These are phyloP conservation scores for Shargacucullia verbasci DNA, from an alignment of 2,888 invertebrate species.

Conservation along the genomic window DNA sequence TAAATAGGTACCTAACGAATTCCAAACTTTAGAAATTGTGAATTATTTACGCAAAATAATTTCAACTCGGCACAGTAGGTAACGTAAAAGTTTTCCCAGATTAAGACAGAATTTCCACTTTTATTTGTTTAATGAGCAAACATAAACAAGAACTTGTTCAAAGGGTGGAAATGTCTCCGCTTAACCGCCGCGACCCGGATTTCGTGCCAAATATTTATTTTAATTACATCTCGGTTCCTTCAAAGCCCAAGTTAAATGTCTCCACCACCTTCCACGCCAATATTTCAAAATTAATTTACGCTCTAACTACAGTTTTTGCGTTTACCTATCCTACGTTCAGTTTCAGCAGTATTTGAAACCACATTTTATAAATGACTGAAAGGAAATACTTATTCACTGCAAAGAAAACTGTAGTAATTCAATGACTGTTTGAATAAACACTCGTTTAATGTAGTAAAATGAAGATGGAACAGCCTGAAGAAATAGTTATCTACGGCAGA, in stretches of 20 bases:
- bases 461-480: constrained; percentile 48
- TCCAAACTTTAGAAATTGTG: constrained; percentile 54
- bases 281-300: constrained; percentile 70
- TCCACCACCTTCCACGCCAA: constrained; percentile 71
- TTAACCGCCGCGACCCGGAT: constrained; percentile 85
- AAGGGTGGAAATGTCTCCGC: constrained; percentile 86
- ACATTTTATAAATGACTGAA: constrained; percentile 17
- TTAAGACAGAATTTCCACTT: constrained; percentile 81
- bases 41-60: constrained; percentile 64
- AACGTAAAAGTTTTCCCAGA: constrained; percentile 73
- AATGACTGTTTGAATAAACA: constrained; percentile 37
- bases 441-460: constrained; percentile 57
- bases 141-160: constrained; percentile 87
- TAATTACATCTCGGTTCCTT: constrained; percentile 85
- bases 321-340: not conserved
- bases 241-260: constrained; percentile 79
- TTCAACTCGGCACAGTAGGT: constrained; percentile 61
- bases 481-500: constrained; percentile 60
- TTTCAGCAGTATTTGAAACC: not conserved
- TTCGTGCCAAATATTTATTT: constrained; percentile 88
- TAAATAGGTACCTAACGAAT: constrained; percentile 55
- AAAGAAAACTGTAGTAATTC: constrained; percentile 37
- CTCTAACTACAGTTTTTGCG: constrained; percentile 34
- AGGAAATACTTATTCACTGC: constrained; percentile 19
- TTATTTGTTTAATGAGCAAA: constrained; percentile 87